Evolutionary conservation across 2,888 invertebrate genomes (phyloP).

Genomic region (Sericinus montela): DNA sequence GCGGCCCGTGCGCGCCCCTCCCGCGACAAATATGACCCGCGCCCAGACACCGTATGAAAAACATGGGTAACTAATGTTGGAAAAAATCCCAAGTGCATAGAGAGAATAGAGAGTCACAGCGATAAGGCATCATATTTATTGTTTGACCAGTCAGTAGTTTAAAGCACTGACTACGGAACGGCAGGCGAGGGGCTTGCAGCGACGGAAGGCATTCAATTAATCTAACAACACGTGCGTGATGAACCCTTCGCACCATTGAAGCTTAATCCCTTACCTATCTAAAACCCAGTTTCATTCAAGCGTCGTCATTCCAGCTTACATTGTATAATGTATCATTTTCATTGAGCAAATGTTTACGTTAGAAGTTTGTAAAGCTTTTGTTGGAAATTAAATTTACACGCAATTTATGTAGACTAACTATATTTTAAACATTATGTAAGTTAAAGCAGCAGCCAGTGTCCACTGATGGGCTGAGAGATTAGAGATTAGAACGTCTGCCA

Average conservation of each 20-base stretch:
- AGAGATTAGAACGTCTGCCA: no score
- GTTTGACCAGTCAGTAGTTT: slow-evolving; percentile 39
- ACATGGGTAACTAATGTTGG: slow-evolving; percentile 39
- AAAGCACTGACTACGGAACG: slow-evolving; percentile 24
- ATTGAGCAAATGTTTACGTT: no score
- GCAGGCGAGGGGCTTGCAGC: slow-evolving; percentile 28
- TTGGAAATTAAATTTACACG: no score
- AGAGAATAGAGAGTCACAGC: slow-evolving; percentile 34
- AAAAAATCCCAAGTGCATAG: slow-evolving; percentile 54
- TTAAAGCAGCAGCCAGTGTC: no score
- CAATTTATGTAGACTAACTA: no score
- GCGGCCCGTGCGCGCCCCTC: slow-evolving; percentile 47
- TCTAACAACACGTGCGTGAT: slow-evolving; percentile 70
- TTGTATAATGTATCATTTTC: no score
- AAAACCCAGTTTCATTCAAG: not conserved
- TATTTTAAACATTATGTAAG: no score
- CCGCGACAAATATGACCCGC: slow-evolving; percentile 56
- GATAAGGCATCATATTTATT: slow-evolving; percentile 30
- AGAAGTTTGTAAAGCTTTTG: no score
- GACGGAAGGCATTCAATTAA: slow-evolving; percentile 64
- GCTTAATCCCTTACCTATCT: not conserved
- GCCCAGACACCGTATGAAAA: slow-evolving; percentile 57
- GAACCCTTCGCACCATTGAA: slow-evolving; percentile 22
- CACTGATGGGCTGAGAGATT: no score
- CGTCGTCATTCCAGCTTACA: not conserved